These are phyloP conservation scores for Apolygus lucorum DNA, from an alignment of 1,140 invertebrate species.

Conservation along the genomic window DNA sequence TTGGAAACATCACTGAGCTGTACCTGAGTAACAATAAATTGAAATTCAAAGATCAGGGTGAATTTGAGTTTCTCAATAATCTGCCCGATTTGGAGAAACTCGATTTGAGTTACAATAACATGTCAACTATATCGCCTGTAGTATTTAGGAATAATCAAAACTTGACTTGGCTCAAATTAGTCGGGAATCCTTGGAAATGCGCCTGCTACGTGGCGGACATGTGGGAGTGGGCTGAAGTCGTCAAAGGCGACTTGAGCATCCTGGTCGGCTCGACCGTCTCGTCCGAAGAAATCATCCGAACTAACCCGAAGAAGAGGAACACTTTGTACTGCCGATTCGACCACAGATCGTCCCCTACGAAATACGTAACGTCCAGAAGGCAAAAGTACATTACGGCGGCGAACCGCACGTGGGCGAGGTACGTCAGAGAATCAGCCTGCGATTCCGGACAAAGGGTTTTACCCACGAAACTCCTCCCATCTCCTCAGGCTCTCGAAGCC, in stretches of 20 bases:
- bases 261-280: conserved; percentile 54
- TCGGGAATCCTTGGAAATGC: conserved; percentile 60
- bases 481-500: not conserved
- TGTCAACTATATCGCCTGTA: conserved; percentile 48
- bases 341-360: conserved; percentile 44
- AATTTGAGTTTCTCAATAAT: conserved; percentile 48
- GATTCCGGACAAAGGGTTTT: conserved; percentile 37
- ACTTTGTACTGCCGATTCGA: conserved; percentile 56
- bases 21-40: conserved; percentile 54
- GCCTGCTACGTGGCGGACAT: conserved; percentile 59
- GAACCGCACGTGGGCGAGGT: conserved; percentile 57
- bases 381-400: conserved; percentile 48
- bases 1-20: conserved; percentile 52
- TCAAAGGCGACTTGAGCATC: conserved; percentile 53
- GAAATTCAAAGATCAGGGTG: conserved; percentile 39
- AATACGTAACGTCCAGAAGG: conserved; percentile 44
- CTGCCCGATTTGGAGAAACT: conserved; percentile 51
- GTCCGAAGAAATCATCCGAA: conserved; percentile 46
- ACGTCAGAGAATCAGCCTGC: conserved; percentile 57
- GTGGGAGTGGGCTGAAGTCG: conserved; percentile 60
- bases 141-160: conserved; percentile 48
- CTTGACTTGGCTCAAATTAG: conserved; percentile 49
- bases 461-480: conserved; percentile 13
- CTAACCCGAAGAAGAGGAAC: conserved; percentile 51
- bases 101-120: conserved; percentile 54